Evolutionary conservation across 2,888 invertebrate genomes (phyloP).

Genomic region (Loripinus fragilis): DNA sequence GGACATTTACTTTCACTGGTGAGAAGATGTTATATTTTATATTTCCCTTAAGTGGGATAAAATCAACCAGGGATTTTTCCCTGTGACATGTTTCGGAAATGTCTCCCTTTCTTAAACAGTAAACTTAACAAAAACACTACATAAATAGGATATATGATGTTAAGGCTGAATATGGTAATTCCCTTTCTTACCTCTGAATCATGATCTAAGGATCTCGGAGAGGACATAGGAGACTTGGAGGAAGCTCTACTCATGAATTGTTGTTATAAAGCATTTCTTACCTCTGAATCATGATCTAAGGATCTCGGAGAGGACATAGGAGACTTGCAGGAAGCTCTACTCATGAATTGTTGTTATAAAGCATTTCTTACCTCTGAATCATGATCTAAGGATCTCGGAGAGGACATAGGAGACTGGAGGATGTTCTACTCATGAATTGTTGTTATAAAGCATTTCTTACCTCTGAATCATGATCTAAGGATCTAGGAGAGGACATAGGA

Average conservation of each 20-base stretch:
- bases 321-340: slow-evolving; percentile 45
- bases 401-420: slow-evolving; percentile 55
- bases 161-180: too few species aligned
- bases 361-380: slow-evolving; percentile 42
- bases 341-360: too few species aligned
- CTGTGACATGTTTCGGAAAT: too few species aligned
- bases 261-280: slow-evolving; percentile 69
- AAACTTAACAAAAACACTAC: too few species aligned
- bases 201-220: slow-evolving; percentile 52
- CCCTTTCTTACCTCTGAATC: slow-evolving; percentile 42
- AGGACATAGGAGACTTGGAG: slow-evolving; percentile 56
- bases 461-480: slow-evolving; percentile 51
- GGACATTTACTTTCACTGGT: too few species aligned
- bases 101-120: too few species aligned
- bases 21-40: too few species aligned
- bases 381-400: slow-evolving; percentile 52
- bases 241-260: slow-evolving; percentile 58
- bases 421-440: slow-evolving; percentile 42
- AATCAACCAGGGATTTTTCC: too few species aligned
- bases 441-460: slow-evolving; percentile 30
- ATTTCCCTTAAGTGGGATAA: too few species aligned
- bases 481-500: slow-evolving; percentile 57
- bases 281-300: slow-evolving; percentile 53
- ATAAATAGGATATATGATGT: too few species aligned
- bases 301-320: slow-evolving; percentile 57